Evolutionary conservation across 2,888 invertebrate species (phyloP), one percentile per base, ranked within the genome.

Genomic region (Philopedon plagiatum): DNA sequence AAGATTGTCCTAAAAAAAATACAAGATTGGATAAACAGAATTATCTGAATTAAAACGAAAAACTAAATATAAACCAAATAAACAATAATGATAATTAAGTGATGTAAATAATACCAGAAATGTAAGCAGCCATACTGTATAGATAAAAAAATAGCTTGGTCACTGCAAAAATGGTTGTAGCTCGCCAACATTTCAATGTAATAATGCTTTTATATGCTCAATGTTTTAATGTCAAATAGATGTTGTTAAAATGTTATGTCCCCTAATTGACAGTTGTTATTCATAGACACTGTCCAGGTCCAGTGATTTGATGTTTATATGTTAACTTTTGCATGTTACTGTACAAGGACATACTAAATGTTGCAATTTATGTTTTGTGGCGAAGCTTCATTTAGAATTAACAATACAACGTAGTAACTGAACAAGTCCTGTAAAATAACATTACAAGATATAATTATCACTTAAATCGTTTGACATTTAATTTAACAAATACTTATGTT

Each of bases 141-240:
- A 29, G n/a, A 29, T 54, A 15, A 29, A 15, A 54, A 54, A 29
- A 44, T 80, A 80, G 81, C 81, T 81, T 82, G 82, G 80, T 81
- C 81, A 81, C 82, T 78, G 82, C 81, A 80, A 80, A 76, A 77
- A 79, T 81, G 79, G 79, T 75, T 73, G 76, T 75, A 64, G 73
- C 68, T 76, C 66, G 56, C 44, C 61, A 26, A 74, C 67, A 71
- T 75, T 70, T 63, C 67, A 29, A 68, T 75, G 75, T 75, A 68
- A 56, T 71, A 71, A 78, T 77, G 78, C 73, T 73, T 77, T 46
- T 15, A 32, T 37, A 41, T 54, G 46, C 23, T 67, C 34, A 60
- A 9, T 68, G 68, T 68, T 76, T 78, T 68, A 78, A 64, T 80
- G 78, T 78, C 77, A 77, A 78, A 73, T 79, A 76, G 79, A 79